These are phyloP conservation scores for Diglossa cyanea DNA, from an alignment of 2,797 vertebrate genomes.

Conservation along the genomic window DNA sequence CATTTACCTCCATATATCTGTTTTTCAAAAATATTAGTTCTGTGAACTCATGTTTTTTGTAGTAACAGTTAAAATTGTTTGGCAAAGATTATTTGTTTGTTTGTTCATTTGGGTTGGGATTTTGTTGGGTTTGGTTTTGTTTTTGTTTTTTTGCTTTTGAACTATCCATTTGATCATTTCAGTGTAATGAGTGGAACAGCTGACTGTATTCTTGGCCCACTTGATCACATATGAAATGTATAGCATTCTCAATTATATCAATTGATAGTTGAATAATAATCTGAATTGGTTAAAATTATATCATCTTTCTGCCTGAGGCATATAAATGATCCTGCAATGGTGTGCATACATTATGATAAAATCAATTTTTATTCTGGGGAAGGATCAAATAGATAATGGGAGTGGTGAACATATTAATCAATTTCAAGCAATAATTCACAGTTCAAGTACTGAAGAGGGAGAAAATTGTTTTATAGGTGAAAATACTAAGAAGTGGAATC, in stretches of 20 bases:
- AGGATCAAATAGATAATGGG: slow-evolving; percentile 20
- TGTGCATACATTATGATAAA: slow-evolving; percentile 34
- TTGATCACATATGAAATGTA: background rate
- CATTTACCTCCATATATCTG: rapidly evolving
- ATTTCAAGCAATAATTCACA: slow-evolving; percentile 40
- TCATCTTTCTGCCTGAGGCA: slow-evolving; percentile 27
- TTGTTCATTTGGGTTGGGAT: background rate
- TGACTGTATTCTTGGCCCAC: background rate
- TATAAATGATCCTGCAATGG: slow-evolving; percentile 6
- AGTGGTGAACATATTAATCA: slow-evolving; percentile 56
- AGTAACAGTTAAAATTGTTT: background rate
- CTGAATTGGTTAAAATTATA: slow-evolving; percentile 37
- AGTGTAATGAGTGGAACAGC: background rate
- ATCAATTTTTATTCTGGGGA: slow-evolving; percentile 21
- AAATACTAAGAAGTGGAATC: slow-evolving; percentile 47
- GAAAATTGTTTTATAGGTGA: slow-evolving; percentile 44
- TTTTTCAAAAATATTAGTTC: background rate
- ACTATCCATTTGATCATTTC: background rate
- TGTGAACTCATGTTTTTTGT: background rate
- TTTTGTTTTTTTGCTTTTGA: background rate
- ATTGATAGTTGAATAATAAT: slow-evolving; percentile 53
- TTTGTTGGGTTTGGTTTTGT: background rate
- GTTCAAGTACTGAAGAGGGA: slow-evolving; percentile 20
- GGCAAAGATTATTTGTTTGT: background rate
- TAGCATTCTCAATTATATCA: slow-evolving; percentile 7